These are phyloP conservation scores for Metalampra italica DNA, from an alignment of 2,888 invertebrate species.

Conservation along the genomic window DNA sequence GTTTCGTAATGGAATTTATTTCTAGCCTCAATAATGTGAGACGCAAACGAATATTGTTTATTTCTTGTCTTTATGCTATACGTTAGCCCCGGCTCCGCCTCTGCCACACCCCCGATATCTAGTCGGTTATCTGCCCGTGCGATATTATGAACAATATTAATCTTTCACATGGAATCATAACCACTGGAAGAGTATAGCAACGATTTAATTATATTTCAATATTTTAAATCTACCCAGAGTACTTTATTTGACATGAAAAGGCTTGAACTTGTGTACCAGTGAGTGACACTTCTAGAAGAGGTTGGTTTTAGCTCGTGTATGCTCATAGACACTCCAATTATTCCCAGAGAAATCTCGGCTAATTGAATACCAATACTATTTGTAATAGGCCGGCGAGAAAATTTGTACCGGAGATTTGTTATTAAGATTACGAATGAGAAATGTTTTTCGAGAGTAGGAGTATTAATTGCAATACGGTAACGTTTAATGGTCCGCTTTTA, in stretches of 20 bases:
- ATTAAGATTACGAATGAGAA: constrained; percentile 63
- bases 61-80: constrained; percentile 45
- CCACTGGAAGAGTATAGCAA: background rate
- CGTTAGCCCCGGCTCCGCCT: constrained; percentile 53
- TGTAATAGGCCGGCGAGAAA: constrained; percentile 54
- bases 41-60: constrained; percentile 40
- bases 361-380: constrained; percentile 62
- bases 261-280: background rate
- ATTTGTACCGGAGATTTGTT: constrained; percentile 60
- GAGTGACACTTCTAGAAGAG: background rate
- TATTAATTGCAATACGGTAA: constrained; percentile 14
- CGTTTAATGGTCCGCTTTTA: constrained; percentile 9
- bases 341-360: constrained; percentile 41
- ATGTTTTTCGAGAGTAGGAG: constrained; percentile 40
- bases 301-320: background rate
- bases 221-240: background rate
- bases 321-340: constrained; percentile 39
- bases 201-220: background rate
- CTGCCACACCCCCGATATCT: constrained; percentile 58
- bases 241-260: background rate
- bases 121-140: constrained; percentile 42
- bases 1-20: constrained; percentile 14
- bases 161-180: constrained; percentile 21
- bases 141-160: constrained; percentile 51
- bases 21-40: constrained; percentile 19